phyloP scores from a whole-genome alignment of 1,140 invertebrate species.

The Drosophila triauraria region DNA sequence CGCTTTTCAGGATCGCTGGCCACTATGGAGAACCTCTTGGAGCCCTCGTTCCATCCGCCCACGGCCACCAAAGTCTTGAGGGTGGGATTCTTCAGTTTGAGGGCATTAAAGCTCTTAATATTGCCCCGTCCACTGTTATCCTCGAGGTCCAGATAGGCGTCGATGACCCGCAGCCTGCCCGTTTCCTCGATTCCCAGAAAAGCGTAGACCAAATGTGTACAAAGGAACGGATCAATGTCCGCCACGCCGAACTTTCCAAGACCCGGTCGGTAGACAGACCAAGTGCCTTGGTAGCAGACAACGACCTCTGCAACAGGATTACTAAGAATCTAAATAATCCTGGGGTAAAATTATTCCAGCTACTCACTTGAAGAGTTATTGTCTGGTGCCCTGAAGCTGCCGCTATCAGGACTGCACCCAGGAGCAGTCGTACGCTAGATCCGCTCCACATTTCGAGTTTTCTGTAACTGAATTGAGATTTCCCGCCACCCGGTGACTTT shows the following conservation, averaged over 20 bases:
- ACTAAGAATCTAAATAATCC: background rate
- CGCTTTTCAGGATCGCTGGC: slow-evolving; percentile 86
- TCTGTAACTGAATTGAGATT: slow-evolving; percentile 5
- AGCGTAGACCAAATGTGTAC: slow-evolving; percentile 91
- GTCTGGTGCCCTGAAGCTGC: background rate
- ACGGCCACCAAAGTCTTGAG: slow-evolving; percentile 90
- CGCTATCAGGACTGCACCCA: slow-evolving; percentile 31
- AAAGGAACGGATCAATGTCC: slow-evolving; percentile 89
- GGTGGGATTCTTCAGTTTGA: slow-evolving; percentile 88
- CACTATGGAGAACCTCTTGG: slow-evolving; percentile 88
- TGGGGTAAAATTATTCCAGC: too few relatives aligned
- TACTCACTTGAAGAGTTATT: slow-evolving; percentile 50
- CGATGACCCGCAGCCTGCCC: slow-evolving; percentile 86
- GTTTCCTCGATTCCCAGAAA: slow-evolving; percentile 88
- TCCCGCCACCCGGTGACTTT: slow-evolving; percentile 14
- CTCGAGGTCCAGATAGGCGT: slow-evolving; percentile 88
- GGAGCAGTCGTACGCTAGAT: background rate
- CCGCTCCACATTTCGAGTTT: slow-evolving; percentile 33
- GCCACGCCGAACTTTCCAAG: slow-evolving; percentile 89
- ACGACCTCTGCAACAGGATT: slow-evolving; percentile 85
- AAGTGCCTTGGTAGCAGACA: slow-evolving; percentile 91
- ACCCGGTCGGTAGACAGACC: slow-evolving; percentile 89
- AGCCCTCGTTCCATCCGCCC: slow-evolving; percentile 92
- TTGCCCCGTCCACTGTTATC: slow-evolving; percentile 85
- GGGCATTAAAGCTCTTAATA: slow-evolving; percentile 86